Evolutionary conservation across 2,113 vertebrate genomes (phyloP).

Genomic region (Anoura caudifer): DNA sequence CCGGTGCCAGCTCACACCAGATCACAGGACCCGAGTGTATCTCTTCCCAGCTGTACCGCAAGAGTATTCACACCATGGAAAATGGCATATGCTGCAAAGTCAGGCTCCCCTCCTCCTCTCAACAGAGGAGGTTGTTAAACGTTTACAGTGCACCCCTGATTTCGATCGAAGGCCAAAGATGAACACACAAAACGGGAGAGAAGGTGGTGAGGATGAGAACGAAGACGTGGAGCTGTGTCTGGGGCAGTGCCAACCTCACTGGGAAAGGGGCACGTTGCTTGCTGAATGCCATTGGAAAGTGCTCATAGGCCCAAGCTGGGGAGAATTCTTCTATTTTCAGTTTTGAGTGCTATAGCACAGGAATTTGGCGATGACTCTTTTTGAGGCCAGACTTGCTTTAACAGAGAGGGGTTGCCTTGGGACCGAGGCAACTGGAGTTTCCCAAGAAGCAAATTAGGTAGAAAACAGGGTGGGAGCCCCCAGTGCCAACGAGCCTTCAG

Average conservation of each 20-base stretch:
- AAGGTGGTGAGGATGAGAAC: neutral
- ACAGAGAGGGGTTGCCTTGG: neutral
- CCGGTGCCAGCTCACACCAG: fast-evolving
- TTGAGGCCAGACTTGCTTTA: neutral
- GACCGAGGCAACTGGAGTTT: neutral
- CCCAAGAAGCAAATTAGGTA: neutral
- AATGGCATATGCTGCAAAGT: neutral
- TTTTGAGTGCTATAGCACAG: neutral
- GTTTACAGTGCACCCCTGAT: neutral
- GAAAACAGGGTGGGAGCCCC: neutral
- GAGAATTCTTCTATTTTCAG: neutral
- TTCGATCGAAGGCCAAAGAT: neutral
- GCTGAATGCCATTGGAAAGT: neutral
- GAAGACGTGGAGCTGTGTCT: neutral
- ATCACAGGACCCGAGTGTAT: fast-evolving
- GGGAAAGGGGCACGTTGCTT: neutral
- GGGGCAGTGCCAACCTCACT: neutral
- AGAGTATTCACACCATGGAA: neutral
- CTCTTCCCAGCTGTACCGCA: neutral
- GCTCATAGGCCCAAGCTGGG: neutral
- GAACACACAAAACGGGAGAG: neutral
- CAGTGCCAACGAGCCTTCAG: neutral
- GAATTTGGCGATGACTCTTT: neutral
- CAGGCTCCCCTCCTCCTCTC: neutral
- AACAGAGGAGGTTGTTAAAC: neutral